Evolutionary conservation across 2,888 invertebrate genomes (phyloP).

Genomic region (Rhamphomyia laevipes): DNA sequence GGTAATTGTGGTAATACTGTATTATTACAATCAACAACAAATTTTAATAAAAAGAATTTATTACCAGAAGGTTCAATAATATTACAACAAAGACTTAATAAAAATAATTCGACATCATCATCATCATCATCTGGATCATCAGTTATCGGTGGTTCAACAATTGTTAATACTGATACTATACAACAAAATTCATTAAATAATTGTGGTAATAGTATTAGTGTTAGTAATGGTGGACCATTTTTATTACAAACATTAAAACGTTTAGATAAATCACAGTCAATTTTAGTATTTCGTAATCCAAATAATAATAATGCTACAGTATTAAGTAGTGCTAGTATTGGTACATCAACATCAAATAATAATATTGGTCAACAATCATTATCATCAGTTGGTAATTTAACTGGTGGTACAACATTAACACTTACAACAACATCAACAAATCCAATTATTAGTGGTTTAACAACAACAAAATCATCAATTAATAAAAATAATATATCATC

Average conservation of each 20-base stretch:
- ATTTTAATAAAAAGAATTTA: constrained; percentile 14
- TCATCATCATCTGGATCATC: neutral
- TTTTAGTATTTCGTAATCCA: constrained; percentile 34
- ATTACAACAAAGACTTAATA: constrained; percentile 17
- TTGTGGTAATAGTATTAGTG: neutral
- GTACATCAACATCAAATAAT: constrained; percentile 21
- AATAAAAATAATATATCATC: constrained; percentile 14
- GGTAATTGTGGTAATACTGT: constrained; percentile 11
- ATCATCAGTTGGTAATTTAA: neutral
- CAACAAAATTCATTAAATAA: constrained; percentile 2
- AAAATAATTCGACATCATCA: neutral
- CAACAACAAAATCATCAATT: constrained; percentile 15
- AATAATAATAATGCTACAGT: constrained; percentile 14
- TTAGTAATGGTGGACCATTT: constrained; percentile 24
- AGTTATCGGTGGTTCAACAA: neutral
- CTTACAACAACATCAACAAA: constrained; percentile 14
- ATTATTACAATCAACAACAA: constrained; percentile 12
- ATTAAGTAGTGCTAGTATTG: constrained; percentile 1
- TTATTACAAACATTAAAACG: constrained; percentile 37
- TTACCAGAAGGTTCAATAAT: constrained; percentile 17
- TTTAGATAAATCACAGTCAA: constrained; percentile 37
- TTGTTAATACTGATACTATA: constrained; percentile 6
- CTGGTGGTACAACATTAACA: constrained; percentile 12
- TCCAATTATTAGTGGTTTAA: constrained; percentile 8
- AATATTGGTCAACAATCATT: constrained; percentile 23